These are phyloP conservation scores for Andrena haemorrhoa DNA, from an alignment of 2,888 invertebrate species.

Conservation along the genomic window DNA sequence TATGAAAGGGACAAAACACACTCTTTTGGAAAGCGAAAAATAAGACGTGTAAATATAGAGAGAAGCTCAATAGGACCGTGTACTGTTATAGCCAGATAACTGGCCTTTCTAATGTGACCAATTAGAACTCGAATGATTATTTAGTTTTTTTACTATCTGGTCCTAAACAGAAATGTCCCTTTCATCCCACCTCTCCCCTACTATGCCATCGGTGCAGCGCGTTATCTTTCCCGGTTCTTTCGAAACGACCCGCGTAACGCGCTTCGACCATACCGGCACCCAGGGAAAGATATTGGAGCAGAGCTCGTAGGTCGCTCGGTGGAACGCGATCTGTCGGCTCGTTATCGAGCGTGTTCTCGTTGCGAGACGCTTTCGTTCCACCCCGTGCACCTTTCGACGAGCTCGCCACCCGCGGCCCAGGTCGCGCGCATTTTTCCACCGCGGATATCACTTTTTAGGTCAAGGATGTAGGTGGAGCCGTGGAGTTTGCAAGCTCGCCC, in stretches of 20 bases:
- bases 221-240: too few relatives aligned
- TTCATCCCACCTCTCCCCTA: too few relatives aligned
- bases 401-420: conserved; percentile 4
- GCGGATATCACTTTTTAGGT: conserved; percentile 60
- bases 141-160: too few relatives aligned
- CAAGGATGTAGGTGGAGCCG: conserved; percentile 58
- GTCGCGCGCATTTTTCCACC: conserved; percentile 31
- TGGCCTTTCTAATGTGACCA: too few relatives aligned
- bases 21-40: too few relatives aligned
- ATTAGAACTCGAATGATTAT: too few relatives aligned
- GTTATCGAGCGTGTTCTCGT: conserved; percentile 53
- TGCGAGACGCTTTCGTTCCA: conserved; percentile 54
- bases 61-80: too few relatives aligned
- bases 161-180: too few relatives aligned
- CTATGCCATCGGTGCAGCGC: too few relatives aligned
- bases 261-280: not conserved
- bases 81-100: too few relatives aligned
- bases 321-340: conserved; percentile 52
- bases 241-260: not conserved
- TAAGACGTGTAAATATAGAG: too few relatives aligned
- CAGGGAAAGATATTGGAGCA: not conserved
- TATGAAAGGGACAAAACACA: too few relatives aligned
- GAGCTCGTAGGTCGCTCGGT: conserved; percentile 14
- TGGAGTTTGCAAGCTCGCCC: conserved; percentile 37
- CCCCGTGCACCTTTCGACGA: conserved; percentile 54